Conservation (phyloP, 2,888 invertebrate genomes). For the Bhutanitis thaidina region DNA sequence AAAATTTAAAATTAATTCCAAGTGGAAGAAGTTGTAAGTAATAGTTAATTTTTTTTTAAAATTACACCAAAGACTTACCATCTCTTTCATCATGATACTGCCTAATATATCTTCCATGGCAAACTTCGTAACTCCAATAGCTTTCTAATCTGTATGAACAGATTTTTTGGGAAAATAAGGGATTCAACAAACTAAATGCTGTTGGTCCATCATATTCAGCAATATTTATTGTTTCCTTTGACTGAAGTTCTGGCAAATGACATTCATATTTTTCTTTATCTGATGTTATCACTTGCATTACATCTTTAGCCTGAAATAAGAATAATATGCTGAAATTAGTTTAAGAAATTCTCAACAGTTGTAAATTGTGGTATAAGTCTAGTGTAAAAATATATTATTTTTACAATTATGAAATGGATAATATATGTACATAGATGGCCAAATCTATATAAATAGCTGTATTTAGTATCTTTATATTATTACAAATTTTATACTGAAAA, state of each 20-base stretch:
- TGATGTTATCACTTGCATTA: constrained; percentile 84
- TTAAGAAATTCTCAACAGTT: neutral
- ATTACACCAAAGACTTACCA: constrained; percentile 64
- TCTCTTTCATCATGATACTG: constrained; percentile 98
- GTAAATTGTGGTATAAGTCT: too few relatives aligned
- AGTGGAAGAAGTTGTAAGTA: too few relatives aligned
- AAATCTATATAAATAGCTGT: too few relatives aligned
- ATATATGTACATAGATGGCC: too few relatives aligned
- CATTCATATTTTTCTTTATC: constrained; percentile 93
- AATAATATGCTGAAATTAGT: constrained; percentile 3
- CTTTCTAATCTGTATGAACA: constrained; percentile 93
- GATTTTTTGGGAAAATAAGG: constrained; percentile 87
- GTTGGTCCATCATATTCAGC: constrained; percentile 86
- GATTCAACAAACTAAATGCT: constrained; percentile 87
- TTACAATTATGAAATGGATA: too few relatives aligned
- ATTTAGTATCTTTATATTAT: too few relatives aligned
- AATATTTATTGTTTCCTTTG: constrained; percentile 75
- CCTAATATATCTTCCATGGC: constrained; percentile 93
- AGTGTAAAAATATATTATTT: too few relatives aligned
- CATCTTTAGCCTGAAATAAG: constrained; percentile 70
- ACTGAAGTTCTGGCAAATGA: constrained; percentile 83
- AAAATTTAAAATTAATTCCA: too few relatives aligned
- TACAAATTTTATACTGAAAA: neutral
- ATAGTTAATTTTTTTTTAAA: too few relatives aligned
- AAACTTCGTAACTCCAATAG: constrained; percentile 98